These are phyloP conservation scores for Imbricaverruca yamaguchii DNA, from an alignment of 2,888 invertebrate genomes.

Conservation along the genomic window DNA sequence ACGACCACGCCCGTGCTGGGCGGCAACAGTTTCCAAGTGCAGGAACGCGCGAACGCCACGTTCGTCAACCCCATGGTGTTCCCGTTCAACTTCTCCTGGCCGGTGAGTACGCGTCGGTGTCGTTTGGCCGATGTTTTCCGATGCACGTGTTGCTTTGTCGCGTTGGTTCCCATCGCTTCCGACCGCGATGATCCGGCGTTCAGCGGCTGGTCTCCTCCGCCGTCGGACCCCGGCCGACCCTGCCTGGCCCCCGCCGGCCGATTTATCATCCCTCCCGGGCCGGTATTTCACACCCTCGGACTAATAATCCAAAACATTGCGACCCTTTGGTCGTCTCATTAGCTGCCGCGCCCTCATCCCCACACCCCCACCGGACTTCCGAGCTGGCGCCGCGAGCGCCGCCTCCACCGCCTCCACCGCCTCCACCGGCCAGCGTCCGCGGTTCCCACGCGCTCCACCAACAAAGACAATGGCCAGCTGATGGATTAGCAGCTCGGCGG, in stretches of 20 bases:
- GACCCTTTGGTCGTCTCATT: not conserved
- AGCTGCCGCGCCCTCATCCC: not conserved
- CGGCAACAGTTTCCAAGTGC: conserved; percentile 53
- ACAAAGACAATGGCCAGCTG: conserved; percentile 3
- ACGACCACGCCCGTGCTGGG: conserved; percentile 79
- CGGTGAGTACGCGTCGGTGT: conserved; percentile 63
- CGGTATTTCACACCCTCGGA: conserved; percentile 10
- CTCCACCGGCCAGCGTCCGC: not conserved
- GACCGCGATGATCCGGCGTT: conserved; percentile 22
- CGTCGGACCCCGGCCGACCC: not conserved
- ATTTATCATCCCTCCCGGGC: not conserved
- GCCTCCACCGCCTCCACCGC: not conserved
- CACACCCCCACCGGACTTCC: not conserved
- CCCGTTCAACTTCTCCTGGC: conserved; percentile 92
- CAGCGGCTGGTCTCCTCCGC: conserved; percentile 1
- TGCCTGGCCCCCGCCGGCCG: not conserved
- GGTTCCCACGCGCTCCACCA: not conserved
- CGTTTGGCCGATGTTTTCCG: not conserved
- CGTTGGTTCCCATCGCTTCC: conserved; percentile 9
- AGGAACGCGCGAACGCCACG: conserved; percentile 46
- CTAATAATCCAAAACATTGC: conserved; percentile 18
- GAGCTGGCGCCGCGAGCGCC: not conserved
- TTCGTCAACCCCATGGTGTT: conserved; percentile 81
- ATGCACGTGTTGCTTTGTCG: not conserved
- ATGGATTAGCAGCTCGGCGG: not conserved